Evolutionary conservation across 2,888 invertebrate species (phyloP), one percentile per base, ranked within the genome.

Genomic region (Cephonodes hylas): DNA sequence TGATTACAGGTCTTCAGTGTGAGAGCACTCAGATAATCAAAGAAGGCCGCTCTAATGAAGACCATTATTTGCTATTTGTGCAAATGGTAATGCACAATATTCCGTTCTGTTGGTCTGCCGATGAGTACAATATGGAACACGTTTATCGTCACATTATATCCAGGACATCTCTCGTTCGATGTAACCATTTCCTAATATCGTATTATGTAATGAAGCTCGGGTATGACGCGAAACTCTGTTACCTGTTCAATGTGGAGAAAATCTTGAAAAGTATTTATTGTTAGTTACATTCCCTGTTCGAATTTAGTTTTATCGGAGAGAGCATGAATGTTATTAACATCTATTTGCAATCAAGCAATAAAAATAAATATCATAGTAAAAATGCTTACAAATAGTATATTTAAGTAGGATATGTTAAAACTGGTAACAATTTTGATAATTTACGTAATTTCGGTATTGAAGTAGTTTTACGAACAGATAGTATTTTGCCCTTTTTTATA

Each of bases 31-130:
- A 61, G 68, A 67, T 69, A 71, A 75, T 72, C 72, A 71, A 69
- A 72, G 70, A 67, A 31, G 53, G 48, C 18, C 27, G 53, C 31
- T 53, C 53, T 80, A 84, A 84, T 83, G 80, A 83, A 77, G 73
- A 69, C 71, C 74, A 82, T 84, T 85, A 85, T 79, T 75, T 72
- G 80, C 79, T 80, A 80, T 81, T 79, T 79, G 74, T 71, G 72
- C 67, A 70, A 74, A 83, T 83, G 79, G 79, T 77, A 80, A 83
- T 80, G 79, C 76, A 73, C 71, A 53, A 53, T 18, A 53, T 53
- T 53, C 53, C 53, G 18, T 31, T 4, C 10, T 3, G 27, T 31
- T 31, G 82, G 77, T 80, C 77, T 76, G 73, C 72, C 31, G 31
- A 31, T 27, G 31, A 53, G 31, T n/a, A 31, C 15, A 15, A 8